Base-by-base conservation (phyloP, 2,113 vertebrate genomes). In the Paracanthobrama guichenoti region DNA sequence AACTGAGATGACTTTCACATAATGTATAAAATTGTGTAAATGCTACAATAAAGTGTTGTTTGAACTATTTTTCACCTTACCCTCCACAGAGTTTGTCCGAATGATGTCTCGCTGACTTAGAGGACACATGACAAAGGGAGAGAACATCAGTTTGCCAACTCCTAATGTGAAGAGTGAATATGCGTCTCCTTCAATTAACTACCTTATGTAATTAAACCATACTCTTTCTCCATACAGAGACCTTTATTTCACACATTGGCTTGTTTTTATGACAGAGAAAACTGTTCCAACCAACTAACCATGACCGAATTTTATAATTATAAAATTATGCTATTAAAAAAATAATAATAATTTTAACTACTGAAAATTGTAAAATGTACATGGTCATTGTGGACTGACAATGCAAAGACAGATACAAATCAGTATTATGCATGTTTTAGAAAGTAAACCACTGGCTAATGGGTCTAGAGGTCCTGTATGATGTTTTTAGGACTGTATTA, bases 71-170 rank as follows among this genome's bases (percentile, higher is more conserved):
- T 66, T 53, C 26, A 50, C 9, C n/a, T 46, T 81, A 76, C 18
- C 20, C 64, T 83, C n/a, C 57, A 64, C 85, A 88, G 87, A 88
- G 66, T 88, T 88, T 88, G 87, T 88, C 48, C 62, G 87, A 20
- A 88, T 88, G 87, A 86, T 88, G 85, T 88, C 87, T 74, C 87
- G 87, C 79, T 88, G 73, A 86, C 42, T 53, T n/a, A 12, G 64
- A 53, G 31, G 64, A 55, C 13, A 13, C 18, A 4, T 42, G 20
- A 55, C 18, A 81, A 53, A 71, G 13, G 20, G 10, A 42, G 39
- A 71, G 48, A 42, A 28, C 46, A n/a, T 59, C 57, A 14, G 57
- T 82, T 44, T 50, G 73, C 42, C 66, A 69, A 35, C 22, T 55
- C 28, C 59, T 72, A 72, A 46, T 74, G n/a, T 67, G 72, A 82